Conservation (phyloP, 2,113 vertebrate genomes). For the Apistogramma diplotaenia region DNA sequence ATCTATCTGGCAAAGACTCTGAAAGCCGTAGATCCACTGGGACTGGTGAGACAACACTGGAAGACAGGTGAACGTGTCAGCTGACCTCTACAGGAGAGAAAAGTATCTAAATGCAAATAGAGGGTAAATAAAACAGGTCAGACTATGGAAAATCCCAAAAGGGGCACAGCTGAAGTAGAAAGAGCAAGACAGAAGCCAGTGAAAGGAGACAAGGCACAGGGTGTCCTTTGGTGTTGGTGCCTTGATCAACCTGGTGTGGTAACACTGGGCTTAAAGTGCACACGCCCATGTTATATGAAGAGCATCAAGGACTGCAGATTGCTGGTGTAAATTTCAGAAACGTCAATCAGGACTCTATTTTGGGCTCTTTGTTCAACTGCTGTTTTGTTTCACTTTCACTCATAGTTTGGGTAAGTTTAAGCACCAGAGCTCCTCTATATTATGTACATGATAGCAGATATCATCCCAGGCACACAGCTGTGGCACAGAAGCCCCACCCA, state of each 20-base stretch:
- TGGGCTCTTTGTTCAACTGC: not conserved
- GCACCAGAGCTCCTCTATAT: not conserved
- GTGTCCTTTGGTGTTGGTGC: not conserved
- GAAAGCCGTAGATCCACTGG: not conserved
- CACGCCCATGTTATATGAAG: not conserved
- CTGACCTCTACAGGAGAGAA: not conserved
- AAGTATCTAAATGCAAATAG: not conserved
- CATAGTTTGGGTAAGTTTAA: not conserved
- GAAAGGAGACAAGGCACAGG: not conserved
- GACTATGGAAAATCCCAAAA: not conserved
- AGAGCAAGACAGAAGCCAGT: not conserved
- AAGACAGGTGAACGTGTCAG: slow-evolving; percentile 25
- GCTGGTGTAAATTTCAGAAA: not conserved
- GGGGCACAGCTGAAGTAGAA: not conserved
- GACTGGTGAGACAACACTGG: slow-evolving; percentile 8
- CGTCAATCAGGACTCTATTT: not conserved
- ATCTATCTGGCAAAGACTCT: slow-evolving; percentile 4
- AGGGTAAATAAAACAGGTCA: not conserved
- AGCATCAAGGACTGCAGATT: not conserved
- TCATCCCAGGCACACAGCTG: not conserved
- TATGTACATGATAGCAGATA: not conserved
- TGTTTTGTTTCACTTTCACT: not conserved
- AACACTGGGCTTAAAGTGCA: not conserved
- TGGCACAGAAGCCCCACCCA: not conserved
- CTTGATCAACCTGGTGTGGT: not conserved